Evolutionary conservation across 2,888 invertebrate genomes (phyloP).

Genomic region (Xanthorhoe spadicearia): DNA sequence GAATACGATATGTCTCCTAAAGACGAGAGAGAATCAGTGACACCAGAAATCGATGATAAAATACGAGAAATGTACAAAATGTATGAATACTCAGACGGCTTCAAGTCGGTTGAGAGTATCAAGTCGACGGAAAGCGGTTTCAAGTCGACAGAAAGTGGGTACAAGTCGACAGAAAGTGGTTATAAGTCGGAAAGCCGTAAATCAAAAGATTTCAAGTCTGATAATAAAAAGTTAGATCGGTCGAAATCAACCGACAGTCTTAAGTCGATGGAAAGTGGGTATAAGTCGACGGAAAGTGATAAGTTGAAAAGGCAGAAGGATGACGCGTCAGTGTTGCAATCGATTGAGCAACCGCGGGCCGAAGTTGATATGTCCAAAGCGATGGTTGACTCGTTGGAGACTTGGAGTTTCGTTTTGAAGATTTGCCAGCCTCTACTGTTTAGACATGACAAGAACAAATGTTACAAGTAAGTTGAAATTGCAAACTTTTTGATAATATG

Average conservation of each 20-base stretch:
- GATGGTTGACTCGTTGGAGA: slow-evolving; percentile 72
- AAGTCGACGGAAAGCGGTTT: slow-evolving; percentile 5
- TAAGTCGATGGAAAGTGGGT: slow-evolving; percentile 26
- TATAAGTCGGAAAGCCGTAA: slow-evolving; percentile 33
- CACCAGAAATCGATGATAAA: slow-evolving; percentile 71
- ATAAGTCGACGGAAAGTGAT: slow-evolving; percentile 6
- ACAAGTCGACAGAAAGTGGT: slow-evolving; percentile 26
- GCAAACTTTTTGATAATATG: not conserved
- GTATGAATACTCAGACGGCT: slow-evolving; percentile 64
- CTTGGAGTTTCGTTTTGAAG: slow-evolving; percentile 78
- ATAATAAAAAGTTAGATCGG: slow-evolving; percentile 13
- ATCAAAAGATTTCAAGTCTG: slow-evolving; percentile 17
- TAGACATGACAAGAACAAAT: slow-evolving; percentile 76
- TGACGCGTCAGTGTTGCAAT: slow-evolving; percentile 5
- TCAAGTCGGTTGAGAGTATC: slow-evolving; percentile 51
- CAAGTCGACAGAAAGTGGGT: slow-evolving; percentile 2
- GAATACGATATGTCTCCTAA: slow-evolving; percentile 77
- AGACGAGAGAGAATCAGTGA: slow-evolving; percentile 60
- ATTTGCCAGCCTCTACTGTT: slow-evolving; percentile 78
- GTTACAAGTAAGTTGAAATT: slow-evolving; percentile 69
- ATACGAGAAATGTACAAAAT: slow-evolving; percentile 55
- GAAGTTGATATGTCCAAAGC: slow-evolving; percentile 61
- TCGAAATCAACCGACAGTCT: slow-evolving; percentile 4
- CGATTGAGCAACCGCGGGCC: not conserved
- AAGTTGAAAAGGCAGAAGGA: slow-evolving; percentile 1